Conservation (phyloP, 2,797 vertebrate genomes). For the Crocidura indochinensis region DNA sequence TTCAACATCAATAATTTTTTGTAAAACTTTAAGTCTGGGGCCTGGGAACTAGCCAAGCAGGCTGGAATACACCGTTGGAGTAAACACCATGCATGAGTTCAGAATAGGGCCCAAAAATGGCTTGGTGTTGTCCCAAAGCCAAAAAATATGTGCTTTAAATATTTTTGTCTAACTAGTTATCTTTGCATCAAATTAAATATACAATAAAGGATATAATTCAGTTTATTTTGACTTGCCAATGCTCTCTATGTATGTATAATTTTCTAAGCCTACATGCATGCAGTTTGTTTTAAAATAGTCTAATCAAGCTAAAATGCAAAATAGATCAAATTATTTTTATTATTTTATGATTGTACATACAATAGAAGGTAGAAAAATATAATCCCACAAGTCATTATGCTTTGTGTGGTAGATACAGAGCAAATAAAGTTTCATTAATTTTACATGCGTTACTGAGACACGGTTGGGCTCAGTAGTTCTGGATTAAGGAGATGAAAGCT, state of each 20-base stretch:
- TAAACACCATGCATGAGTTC: too few relatives aligned
- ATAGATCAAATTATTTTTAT: conserved; percentile 30
- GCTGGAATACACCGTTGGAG: too few relatives aligned
- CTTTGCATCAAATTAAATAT: neutral
- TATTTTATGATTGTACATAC: neutral
- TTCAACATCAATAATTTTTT: neutral
- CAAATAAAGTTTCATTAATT: conserved; percentile 35
- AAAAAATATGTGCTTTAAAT: neutral
- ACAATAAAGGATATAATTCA: neutral
- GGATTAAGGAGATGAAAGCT: neutral
- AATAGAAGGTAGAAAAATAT: neutral
- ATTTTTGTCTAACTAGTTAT: conserved; percentile 47
- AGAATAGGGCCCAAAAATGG: too few relatives aligned
- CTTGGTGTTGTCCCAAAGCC: too few relatives aligned
- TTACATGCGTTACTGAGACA: neutral
- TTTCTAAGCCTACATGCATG: neutral
- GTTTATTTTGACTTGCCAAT: conserved; percentile 22
- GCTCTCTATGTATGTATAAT: conserved; percentile 10
- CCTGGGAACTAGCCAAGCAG: too few relatives aligned
- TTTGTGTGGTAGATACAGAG: neutral
- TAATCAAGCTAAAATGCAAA: conserved; percentile 4
- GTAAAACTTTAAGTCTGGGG: conserved; percentile 46
- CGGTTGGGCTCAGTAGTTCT: neutral
- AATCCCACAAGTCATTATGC: conserved; percentile 16
- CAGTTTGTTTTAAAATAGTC: conserved; percentile 11